Base-by-base conservation (phyloP, 1,140 invertebrate species). In the Agraylea sexmaculata region DNA sequence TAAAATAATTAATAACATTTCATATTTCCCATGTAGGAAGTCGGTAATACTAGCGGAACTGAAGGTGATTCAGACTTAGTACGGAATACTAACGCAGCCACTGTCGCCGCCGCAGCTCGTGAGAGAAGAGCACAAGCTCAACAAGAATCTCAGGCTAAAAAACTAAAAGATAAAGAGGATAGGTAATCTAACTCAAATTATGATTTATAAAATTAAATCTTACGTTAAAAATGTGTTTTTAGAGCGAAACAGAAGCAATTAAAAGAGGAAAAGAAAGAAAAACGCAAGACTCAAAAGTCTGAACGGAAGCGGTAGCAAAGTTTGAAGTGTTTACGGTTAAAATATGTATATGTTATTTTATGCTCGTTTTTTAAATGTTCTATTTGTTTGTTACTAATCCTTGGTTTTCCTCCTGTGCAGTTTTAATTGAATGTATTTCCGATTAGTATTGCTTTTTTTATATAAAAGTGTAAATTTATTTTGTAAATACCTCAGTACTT, bases 161-260 rank as follows among this genome's bases (percentile, higher is more conserved):
- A 87, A 52, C 85, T 87, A 52, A 87, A 86, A 53, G 86, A 89
- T 50, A 87, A 83, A 63, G 84, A 88, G 51, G 86, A 89, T 55
- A 73, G 84, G 83, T 85, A 59, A 48, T 31, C 12, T 23, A 7
- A 30, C 13, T 8, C 15, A 11, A 6, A 15, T 6, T 32, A 15
- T 13, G 10, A 11, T 32, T 11, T 32, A 6, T 10, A 8, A 11
- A 32, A 32, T 6, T 32, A 32, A 32, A 32, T 32, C 6, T 27
- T 25, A 40, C 1, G 31, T 35, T 40, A 20, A 2, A 31, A 29
- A 19, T 17, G 32, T 3, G 8, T 34, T 68, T 73, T 43, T 57
- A 84, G 82, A 53, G 82, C 84, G 53, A 87, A 86, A 55, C 86
- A 90, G 56, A 88, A 87, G 55, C 79, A 87, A 55, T 49, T 80